Evolutionary conservation across 2,888 invertebrate genomes (phyloP).

Genomic region (Eledona agricola): DNA sequence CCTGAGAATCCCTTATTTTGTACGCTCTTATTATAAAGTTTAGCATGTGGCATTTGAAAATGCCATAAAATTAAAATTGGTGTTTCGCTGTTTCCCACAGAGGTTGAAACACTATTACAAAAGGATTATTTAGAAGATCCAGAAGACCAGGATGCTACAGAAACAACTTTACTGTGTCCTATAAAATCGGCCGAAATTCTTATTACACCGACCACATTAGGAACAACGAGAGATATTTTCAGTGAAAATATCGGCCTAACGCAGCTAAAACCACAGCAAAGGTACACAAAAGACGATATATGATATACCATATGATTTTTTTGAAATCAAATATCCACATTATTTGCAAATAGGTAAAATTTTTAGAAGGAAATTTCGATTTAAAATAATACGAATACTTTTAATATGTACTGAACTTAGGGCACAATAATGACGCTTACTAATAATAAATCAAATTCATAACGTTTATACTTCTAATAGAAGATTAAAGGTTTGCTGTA

Average conservation of each 20-base stretch:
- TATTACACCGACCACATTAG: constrained; percentile 55
- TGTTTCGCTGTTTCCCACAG: constrained; percentile 27
- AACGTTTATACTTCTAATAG: constrained; percentile 32
- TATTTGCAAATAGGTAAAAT: constrained; percentile 20
- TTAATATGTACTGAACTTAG: constrained; percentile 52
- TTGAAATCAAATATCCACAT: constrained; percentile 9
- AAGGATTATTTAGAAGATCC: constrained; percentile 43
- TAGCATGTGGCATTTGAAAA: no score
- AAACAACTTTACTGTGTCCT: constrained; percentile 66
- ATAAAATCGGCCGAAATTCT: constrained; percentile 64
- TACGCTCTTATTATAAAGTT: no score
- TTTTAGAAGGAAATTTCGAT: constrained; percentile 36
- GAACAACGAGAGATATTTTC: constrained; percentile 37
- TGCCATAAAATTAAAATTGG: constrained; percentile 2
- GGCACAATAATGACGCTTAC: constrained; percentile 59
- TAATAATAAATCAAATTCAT: constrained; percentile 38
- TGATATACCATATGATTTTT: constrained; percentile 25
- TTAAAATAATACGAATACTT: constrained; percentile 41
- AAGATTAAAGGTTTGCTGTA: constrained; percentile 13
- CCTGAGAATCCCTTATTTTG: no score
- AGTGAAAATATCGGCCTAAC: constrained; percentile 41
- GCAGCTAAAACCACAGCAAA: constrained; percentile 38
- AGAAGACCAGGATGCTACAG: constrained; percentile 59
- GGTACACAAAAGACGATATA: constrained; percentile 37
- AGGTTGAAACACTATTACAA: constrained; percentile 1